Evolutionary conservation across 2,888 invertebrate species (phyloP), one percentile per base, ranked within the genome.

Genomic region (Drosophila koepferae): DNA sequence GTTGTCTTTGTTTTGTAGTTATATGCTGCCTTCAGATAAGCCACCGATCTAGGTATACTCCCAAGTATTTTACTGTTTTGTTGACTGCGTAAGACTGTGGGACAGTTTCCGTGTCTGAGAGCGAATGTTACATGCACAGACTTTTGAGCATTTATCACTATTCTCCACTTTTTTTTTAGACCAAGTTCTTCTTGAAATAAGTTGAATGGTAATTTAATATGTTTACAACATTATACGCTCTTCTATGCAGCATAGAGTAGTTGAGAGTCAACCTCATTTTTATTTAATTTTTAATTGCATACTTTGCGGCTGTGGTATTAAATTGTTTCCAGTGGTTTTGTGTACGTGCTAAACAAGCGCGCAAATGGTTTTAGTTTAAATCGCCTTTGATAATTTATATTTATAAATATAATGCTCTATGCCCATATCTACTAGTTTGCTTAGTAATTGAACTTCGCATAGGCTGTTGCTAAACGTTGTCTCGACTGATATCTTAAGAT

Each of bases 401-500:
- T 74, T 14, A 5, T 40, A 56, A 40, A 71, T 77, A 63, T 9
- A 60, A 49, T 9, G 6, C 18, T 55, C 16, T 10, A 48, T 5
- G 28, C 18, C 14, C 7, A 4, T 23, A 41, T 41, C 41, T 41
- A n/a, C n/a, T 41, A 38, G 5, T 31, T 55, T 51, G 56, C 44
- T 34, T 18, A 44, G 31, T 48, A 31, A 23, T 40, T 18, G 8
- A 49, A 41, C 20, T 65, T 51, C 28, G 46, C 31, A 16, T 55
- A 46, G 23, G 31, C 23, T 72, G 70, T 74, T 67, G 76, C 70
- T 64, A 71, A 72, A 64, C 23, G 44, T 53, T 73, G 59, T 43
- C 51, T 62, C 55, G 31, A 72, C 69, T 82, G 74, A 82, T 86
- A 86, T 86, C 84, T 81, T 77, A 67, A 81, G 86, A 85, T 86